Evolutionary conservation across 2,113 vertebrate species (phyloP).

Genomic region (Rhabdomys dilectus): DNA sequence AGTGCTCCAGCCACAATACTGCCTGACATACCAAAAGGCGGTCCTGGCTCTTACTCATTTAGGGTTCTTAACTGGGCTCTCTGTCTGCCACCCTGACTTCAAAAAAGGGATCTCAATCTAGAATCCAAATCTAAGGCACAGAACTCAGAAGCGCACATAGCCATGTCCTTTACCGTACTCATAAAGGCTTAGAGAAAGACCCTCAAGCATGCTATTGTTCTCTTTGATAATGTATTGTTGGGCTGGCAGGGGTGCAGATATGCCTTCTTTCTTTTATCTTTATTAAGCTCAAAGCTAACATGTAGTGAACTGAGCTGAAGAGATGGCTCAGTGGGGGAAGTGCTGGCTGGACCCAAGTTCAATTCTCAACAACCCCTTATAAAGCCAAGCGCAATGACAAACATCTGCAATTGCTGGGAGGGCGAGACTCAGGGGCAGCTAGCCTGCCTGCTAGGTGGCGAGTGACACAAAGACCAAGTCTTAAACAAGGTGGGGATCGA

Average conservation of each 20-base stretch:
- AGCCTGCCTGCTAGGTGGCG: neutral
- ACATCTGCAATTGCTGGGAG: neutral
- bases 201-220: neutral
- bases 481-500: neutral
- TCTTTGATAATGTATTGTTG: neutral
- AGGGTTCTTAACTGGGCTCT: neutral
- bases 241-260: neutral
- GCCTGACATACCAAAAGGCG: neutral
- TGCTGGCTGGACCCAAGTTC: neutral
- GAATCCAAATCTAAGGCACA: neutral
- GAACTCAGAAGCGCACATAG: neutral
- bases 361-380: neutral
- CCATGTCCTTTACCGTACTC: neutral
- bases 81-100: neutral
- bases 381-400: neutral
- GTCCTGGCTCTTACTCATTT: neutral
- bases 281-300: slow-evolving; percentile 34
- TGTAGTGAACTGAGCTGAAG: neutral
- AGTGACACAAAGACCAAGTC: neutral
- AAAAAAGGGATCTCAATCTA: slow-evolving; percentile 21
- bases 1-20: neutral
- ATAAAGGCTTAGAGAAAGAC: neutral
- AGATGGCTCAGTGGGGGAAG: neutral
- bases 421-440: neutral
- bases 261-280: neutral